A percentile compares a stretch with the other conserved stretches of the same genome.
Evolutionary conservation across 2,888 invertebrate species (phyloP).

Genomic region (Pterobdella sp.): DNA sequence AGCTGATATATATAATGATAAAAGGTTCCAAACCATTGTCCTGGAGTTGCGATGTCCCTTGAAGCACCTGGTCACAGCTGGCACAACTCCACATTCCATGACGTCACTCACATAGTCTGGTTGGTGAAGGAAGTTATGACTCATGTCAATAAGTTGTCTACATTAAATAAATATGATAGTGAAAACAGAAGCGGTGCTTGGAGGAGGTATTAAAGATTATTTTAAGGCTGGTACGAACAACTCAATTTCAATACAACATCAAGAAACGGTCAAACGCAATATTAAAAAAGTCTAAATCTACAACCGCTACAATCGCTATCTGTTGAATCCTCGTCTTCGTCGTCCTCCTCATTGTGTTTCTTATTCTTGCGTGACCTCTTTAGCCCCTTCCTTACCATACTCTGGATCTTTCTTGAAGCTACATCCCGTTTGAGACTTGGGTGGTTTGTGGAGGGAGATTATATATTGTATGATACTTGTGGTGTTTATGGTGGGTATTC

Average conservation of each 20-base stretch:
- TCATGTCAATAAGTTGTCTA: too few species aligned
- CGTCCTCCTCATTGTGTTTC: background rate
- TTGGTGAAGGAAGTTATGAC: too few species aligned
- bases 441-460: too few species aligned
- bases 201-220: background rate
- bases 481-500: too few species aligned
- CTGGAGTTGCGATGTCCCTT: constrained; percentile 71
- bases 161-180: too few species aligned
- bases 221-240: background rate
- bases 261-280: too few species aligned
- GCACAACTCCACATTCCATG: constrained; percentile 39
- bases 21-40: constrained; percentile 51
- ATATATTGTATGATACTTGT: too few species aligned
- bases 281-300: too few species aligned
- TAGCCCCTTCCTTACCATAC: background rate
- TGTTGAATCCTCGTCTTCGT: background rate
- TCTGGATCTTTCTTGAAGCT: background rate
- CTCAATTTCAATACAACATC: background rate
- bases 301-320: background rate
- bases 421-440: background rate
- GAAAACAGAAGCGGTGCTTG: too few species aligned
- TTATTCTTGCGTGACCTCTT: background rate
- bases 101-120: background rate
- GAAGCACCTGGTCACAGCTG: constrained; percentile 61
- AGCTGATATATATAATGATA: too few species aligned